Base-by-base conservation (phyloP, 2,888 invertebrate species). In the Temnothorax rugatulus region DNA sequence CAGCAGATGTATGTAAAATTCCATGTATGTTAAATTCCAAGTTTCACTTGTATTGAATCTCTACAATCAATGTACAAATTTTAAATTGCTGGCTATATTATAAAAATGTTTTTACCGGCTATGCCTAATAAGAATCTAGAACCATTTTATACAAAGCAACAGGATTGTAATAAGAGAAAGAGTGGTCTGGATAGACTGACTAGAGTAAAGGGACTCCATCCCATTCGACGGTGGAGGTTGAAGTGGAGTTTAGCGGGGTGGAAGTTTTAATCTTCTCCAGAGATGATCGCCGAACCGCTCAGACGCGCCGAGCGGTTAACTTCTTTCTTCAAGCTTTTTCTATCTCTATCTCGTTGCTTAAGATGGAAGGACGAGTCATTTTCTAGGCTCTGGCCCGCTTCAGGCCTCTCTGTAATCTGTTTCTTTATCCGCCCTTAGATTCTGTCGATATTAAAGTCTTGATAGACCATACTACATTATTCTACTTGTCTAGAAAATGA, bases 191-290 rank as follows among this genome's bases (percentile, higher is more conserved):
- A 21, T 75, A 68, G 50, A 61, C 61, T 41, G 71, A 66, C 44
- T 47, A 34, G 57, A 66, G 57, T 44, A 47, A 57, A 57, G 5
- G 4, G 25, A 71, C 59, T 81, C 25, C 25, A 47, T 59, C 44
- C 79, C 71, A 71, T 71, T 81, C 18, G 82, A 75, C 59, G 57
- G 61, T 47, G 50, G 47, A 82, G 84, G 86, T 84, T 86, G 87
- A 88, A 86, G 85, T 79, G 84, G 85, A 91, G 87, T 90, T 91
- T 90, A 89, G 87, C 73, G 85, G 85, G 77, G 76, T 77, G 87
- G 79, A 91, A 92, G 89, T 92, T 92, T 92, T 92, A 92, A 92
- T 92, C 90, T 91, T 90, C 84, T 77, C 63, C 73, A 52, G 84
- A 87, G 91, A 91, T 92, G 88, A 89, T 91, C 91, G 87, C 86